Evolutionary conservation across 2,888 invertebrate genomes (phyloP).

Genomic region (Salticus scenicus): DNA sequence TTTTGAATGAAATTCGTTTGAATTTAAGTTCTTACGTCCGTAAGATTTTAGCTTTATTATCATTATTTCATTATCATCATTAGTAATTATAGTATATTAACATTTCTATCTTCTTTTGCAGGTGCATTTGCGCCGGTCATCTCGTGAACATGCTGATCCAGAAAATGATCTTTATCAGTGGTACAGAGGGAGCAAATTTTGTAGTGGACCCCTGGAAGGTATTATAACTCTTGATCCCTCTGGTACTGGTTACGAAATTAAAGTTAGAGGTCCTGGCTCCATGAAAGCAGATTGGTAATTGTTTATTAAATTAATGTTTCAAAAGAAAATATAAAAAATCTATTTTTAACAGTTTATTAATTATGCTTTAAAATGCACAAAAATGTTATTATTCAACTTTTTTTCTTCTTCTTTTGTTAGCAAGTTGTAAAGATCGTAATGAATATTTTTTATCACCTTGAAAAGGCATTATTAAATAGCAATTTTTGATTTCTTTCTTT

Average conservation of each 20-base stretch:
- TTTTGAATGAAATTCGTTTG: too few relatives aligned
- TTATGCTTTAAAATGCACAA: not conserved
- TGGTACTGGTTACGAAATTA: slow-evolving; percentile 79
- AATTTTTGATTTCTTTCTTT: too few relatives aligned
- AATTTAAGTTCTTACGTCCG: too few relatives aligned
- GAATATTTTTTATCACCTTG: too few relatives aligned
- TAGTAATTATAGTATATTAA: too few relatives aligned
- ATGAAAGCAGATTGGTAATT: slow-evolving; percentile 78
- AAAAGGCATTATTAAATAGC: too few relatives aligned
- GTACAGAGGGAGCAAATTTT: slow-evolving; percentile 81
- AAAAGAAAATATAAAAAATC: not conserved
- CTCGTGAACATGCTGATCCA: slow-evolving; percentile 78
- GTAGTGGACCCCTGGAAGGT: slow-evolving; percentile 82
- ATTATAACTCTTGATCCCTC: slow-evolving; percentile 80
- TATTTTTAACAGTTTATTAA: not conserved
- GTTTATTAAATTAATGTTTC: not conserved
- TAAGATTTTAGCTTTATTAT: too few relatives aligned
- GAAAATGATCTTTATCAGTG: slow-evolving; percentile 84
- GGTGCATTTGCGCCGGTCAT: slow-evolving; percentile 78
- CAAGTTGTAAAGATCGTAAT: too few relatives aligned
- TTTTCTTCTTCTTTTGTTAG: too few relatives aligned
- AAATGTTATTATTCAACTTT: not conserved
- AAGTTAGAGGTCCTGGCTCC: slow-evolving; percentile 81
- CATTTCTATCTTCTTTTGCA: not conserved
- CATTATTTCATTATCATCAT: too few relatives aligned